A percentile compares a stretch with the other conserved stretches of the same genome.
phyloP scores from a whole-genome alignment of 2,113 vertebrate species.

The Alouatta palliata region DNA sequence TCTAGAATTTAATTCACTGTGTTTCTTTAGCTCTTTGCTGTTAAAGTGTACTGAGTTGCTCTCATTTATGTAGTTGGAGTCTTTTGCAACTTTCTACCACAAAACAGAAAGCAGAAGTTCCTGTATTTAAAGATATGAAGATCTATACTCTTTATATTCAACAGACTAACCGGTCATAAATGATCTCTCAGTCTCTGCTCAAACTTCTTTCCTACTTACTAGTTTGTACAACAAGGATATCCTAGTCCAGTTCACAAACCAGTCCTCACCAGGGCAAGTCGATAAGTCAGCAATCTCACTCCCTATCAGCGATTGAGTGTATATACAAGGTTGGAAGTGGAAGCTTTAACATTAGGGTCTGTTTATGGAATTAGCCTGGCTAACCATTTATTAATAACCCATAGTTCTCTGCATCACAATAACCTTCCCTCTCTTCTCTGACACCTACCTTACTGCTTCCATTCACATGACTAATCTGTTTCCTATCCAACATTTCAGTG shows the following conservation, averaged over 20 bases:
- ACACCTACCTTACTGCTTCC: not conserved
- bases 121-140: not conserved
- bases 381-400: not conserved
- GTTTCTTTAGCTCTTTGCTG: not conserved
- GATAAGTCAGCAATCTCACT: not conserved
- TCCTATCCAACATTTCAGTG: not conserved
- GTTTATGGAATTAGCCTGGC: not conserved
- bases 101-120: not conserved
- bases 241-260: not conserved
- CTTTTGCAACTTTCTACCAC: conserved; percentile 7
- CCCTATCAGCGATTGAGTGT: not conserved
- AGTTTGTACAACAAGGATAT: not conserved
- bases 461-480: not conserved
- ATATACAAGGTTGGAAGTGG: not conserved
- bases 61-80: not conserved
- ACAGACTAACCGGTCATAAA: not conserved
- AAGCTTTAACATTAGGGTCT: not conserved
- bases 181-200: not conserved
- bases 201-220: not conserved
- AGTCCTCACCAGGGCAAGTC: not conserved
- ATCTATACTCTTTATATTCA: not conserved
- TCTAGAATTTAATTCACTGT: not conserved
- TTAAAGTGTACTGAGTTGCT: not conserved
- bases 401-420: not conserved
- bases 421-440: not conserved